Conservation (phyloP, 2,797 vertebrate genomes). For the Tapirus indicus region DNA sequence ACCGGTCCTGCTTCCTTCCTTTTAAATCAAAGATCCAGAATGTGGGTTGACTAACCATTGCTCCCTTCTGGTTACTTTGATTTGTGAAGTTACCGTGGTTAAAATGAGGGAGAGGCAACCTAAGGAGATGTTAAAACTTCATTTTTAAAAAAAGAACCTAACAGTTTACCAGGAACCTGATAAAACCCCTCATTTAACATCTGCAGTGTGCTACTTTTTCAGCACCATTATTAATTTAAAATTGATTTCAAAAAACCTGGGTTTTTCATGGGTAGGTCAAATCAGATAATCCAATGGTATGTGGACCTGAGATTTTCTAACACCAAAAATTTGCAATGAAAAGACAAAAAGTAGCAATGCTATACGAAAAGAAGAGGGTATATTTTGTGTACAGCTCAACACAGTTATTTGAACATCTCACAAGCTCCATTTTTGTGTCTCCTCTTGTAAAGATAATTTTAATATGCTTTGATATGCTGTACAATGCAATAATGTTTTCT, state of each 20-base stretch:
- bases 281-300: neutral
- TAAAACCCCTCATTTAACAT: neutral
- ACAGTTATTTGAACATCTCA: neutral
- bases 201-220: neutral
- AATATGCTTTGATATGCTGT: constrained; percentile 47
- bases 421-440: neutral
- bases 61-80: neutral
- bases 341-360: neutral
- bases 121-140: neutral
- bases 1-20: neutral
- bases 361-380: neutral
- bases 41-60: neutral
- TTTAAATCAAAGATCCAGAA: neutral
- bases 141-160: neutral
- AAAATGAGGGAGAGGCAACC: neutral
- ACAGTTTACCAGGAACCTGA: neutral
- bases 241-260: neutral
- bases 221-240: neutral
- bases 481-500: neutral
- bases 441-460: neutral
- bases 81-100: neutral
- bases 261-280: neutral
- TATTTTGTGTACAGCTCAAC: neutral
- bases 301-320: neutral
- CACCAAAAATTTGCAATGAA: neutral